Conservation (phyloP, 2,797 vertebrate species). For the Taeniopygia guttata region DNA sequence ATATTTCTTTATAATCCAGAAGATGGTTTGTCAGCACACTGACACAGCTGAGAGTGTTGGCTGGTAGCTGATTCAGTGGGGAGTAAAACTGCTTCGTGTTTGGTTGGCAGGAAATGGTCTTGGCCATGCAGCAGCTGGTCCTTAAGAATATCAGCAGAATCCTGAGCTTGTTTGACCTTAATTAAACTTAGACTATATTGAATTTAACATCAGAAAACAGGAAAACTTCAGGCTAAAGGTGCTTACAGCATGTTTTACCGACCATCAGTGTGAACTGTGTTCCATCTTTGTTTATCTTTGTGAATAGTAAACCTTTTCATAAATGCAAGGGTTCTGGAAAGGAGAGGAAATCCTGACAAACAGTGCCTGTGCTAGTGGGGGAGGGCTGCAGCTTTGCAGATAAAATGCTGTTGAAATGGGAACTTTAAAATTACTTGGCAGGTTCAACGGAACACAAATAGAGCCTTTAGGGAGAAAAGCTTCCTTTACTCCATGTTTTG, state of each 20-base stretch:
- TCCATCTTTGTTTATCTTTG: constrained; percentile 13
- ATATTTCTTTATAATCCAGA: background rate
- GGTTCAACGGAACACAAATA: background rate
- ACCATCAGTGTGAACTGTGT: background rate
- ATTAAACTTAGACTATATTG: background rate
- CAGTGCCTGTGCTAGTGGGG: background rate
- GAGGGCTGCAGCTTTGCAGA: constrained; percentile 15
- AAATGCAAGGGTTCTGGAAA: background rate
- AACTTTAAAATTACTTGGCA: background rate
- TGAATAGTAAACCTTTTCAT: background rate
- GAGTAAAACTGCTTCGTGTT: background rate
- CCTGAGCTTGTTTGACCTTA: background rate
- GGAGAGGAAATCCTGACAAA: constrained; percentile 51
- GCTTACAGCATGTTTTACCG: background rate
- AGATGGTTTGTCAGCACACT: background rate
- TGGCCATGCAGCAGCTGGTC: background rate
- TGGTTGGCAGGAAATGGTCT: constrained; percentile 2
- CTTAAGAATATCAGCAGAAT: background rate
- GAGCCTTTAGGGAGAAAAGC: background rate
- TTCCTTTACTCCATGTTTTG: background rate
- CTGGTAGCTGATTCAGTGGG: background rate
- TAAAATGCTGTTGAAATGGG: background rate
- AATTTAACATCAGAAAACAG: background rate
- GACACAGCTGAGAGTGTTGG: background rate
- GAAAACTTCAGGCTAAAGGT: background rate